Conservation (phyloP, 2,113 vertebrate genomes). For the Pteruthius melanotis region DNA sequence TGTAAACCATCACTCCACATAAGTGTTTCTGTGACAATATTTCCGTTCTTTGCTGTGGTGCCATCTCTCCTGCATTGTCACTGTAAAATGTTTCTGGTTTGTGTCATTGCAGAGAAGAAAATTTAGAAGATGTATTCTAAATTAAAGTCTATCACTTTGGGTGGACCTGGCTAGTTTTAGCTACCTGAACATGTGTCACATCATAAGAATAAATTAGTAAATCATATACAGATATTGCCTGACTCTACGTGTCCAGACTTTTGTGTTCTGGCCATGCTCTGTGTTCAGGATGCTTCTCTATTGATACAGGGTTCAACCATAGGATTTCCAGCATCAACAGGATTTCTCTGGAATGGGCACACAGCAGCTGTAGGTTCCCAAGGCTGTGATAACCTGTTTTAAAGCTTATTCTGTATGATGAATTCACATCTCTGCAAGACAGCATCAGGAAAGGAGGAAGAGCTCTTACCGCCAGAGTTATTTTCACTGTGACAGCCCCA, state of each 20-base stretch:
- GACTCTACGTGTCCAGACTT: neutral
- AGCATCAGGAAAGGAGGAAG: neutral
- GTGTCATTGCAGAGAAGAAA: neutral
- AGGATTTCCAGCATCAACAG: neutral
- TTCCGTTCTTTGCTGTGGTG: neutral
- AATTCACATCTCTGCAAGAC: neutral
- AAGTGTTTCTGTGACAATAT: neutral
- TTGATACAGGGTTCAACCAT: fast-evolving
- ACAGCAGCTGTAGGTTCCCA: neutral
- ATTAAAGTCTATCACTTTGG: neutral
- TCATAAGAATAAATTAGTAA: neutral
- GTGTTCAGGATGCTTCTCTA: neutral
- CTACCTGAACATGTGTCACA: neutral
- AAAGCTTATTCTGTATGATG: neutral
- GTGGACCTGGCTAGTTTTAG: neutral
- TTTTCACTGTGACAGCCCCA: neutral
- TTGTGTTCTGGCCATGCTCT: neutral
- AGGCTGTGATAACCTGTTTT: neutral
- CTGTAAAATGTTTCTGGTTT: neutral
- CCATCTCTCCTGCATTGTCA: neutral
- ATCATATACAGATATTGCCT: neutral
- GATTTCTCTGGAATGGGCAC: neutral
- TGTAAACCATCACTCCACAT: neutral
- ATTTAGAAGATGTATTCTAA: neutral
- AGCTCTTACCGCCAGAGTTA: neutral